These are phyloP conservation scores for Drosophila formosana DNA, from an alignment of 2,888 invertebrate genomes.

Conservation along the genomic window DNA sequence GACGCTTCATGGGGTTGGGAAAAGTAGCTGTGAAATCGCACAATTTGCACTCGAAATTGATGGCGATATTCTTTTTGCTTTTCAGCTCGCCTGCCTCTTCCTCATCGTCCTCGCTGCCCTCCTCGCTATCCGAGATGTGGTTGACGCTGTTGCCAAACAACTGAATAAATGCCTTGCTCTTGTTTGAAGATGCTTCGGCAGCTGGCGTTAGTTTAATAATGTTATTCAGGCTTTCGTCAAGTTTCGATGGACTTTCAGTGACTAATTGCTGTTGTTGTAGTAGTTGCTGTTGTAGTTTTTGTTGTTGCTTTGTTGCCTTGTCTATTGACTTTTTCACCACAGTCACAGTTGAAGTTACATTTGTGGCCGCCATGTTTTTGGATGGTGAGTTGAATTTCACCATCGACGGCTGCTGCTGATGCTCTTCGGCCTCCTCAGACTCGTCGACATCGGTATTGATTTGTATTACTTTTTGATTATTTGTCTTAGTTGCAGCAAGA, in stretches of 20 bases:
- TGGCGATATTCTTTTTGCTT: neutral
- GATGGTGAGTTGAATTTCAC: neutral
- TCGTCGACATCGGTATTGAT: neutral
- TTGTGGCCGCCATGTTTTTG: neutral
- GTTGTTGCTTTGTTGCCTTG: neutral
- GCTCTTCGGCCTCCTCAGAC: neutral
- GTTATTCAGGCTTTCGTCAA: conserved; percentile 35
- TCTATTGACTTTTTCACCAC: neutral
- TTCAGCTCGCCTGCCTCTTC: neutral
- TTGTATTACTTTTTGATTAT: neutral
- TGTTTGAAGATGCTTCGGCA: conserved; percentile 14
- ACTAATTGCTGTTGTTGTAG: neutral
- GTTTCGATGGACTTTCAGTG: conserved; percentile 2
- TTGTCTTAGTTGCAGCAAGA: too few relatives aligned
- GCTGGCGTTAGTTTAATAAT: conserved; percentile 44
- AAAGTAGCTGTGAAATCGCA: conserved; percentile 43
- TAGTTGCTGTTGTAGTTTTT: neutral
- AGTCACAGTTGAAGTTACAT: neutral
- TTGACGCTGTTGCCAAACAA: conserved; percentile 46
- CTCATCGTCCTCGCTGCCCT: conserved; percentile 1
- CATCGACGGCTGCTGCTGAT: neutral
- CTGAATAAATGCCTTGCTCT: conserved; percentile 21
- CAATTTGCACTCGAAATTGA: conserved; percentile 49
- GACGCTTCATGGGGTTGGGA: conserved; percentile 33
- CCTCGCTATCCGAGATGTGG: conserved; percentile 22